Percentiles rank a stretch among this genome's conserved stretches.
These are phyloP conservation scores for Macrocentrus cingulum DNA, from an alignment of 1,140 invertebrate genomes.

Conservation along the genomic window DNA sequence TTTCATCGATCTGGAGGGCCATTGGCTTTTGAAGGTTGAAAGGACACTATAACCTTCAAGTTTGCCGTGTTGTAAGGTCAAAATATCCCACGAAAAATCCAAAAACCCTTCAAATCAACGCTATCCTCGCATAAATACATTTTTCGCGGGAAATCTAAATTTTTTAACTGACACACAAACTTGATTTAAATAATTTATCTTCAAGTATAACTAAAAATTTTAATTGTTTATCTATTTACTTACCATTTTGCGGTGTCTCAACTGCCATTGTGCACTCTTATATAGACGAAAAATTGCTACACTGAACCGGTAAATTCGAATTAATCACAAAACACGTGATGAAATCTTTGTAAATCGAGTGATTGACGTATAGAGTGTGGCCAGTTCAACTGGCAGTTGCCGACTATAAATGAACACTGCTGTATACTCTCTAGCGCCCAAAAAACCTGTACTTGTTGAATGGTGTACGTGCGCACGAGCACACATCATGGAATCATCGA, in stretches of 20 bases:
- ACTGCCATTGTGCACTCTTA: slow-evolving; percentile 4
- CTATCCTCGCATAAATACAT: too few species aligned
- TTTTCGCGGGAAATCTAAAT: too few species aligned
- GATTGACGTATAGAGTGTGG: neutral
- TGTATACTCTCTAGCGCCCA: neutral
- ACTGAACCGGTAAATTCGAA: neutral
- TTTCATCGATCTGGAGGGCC: neutral
- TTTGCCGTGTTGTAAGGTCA: too few species aligned
- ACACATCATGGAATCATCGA: slow-evolving; percentile 7
- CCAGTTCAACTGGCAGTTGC: neutral
- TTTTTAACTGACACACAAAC: too few species aligned
- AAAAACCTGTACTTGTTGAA: slow-evolving; percentile 16
- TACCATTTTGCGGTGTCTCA: neutral
- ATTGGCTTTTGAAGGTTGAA: slow-evolving; percentile 5
- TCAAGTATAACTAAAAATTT: too few species aligned
- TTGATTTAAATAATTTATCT: too few species aligned
- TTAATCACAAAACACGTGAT: neutral
- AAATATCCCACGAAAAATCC: too few species aligned
- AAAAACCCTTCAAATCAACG: too few species aligned
- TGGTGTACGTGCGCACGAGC: slow-evolving; percentile 12
- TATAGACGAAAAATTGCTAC: too few species aligned
- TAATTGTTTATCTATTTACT: neutral
- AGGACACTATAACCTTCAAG: slow-evolving; percentile 6
- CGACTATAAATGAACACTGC: slow-evolving; percentile 20
- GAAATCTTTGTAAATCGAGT: neutral